Evolutionary conservation across 2,113 vertebrate genomes (phyloP).

Genomic region (Ranitomeya imitator): DNA sequence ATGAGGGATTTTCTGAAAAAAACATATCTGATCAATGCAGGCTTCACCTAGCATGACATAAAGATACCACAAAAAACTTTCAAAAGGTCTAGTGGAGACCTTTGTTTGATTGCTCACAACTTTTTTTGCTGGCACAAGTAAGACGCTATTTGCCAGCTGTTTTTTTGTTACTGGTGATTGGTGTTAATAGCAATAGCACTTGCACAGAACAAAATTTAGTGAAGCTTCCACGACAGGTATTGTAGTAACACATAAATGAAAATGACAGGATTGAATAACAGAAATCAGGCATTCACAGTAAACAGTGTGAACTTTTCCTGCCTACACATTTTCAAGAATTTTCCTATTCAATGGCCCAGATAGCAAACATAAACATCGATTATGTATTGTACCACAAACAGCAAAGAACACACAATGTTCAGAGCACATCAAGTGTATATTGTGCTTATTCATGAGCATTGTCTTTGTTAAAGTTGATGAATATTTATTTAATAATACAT

Average conservation of each 20-base stretch:
- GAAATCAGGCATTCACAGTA: slow-evolving; percentile 1
- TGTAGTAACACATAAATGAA: background rate
- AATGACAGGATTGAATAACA: slow-evolving; percentile 11
- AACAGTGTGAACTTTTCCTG: slow-evolving; percentile 10
- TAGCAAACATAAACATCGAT: background rate
- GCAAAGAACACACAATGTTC: background rate
- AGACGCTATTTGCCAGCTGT: too few species aligned
- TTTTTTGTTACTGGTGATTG: background rate
- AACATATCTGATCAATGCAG: too few species aligned
- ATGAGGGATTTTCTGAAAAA: too few species aligned
- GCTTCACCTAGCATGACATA: too few species aligned
- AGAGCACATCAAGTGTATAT: background rate
- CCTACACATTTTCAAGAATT: slow-evolving; percentile 7
- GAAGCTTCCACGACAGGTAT: background rate
- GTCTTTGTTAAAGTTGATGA: background rate
- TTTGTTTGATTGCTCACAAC: too few species aligned
- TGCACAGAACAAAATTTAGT: background rate
- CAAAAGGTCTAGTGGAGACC: too few species aligned
- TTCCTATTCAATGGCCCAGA: background rate
- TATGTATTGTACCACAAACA: background rate
- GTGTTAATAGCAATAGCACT: background rate
- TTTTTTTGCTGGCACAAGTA: too few species aligned
- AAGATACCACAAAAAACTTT: too few species aligned
- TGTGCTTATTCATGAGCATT: background rate
- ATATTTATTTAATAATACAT: background rate